Percentiles rank a stretch among this genome's conserved stretches.
These are phyloP conservation scores for Ardeotis arabs DNA, from an alignment of 2,113 vertebrate genomes.

Conservation along the genomic window DNA sequence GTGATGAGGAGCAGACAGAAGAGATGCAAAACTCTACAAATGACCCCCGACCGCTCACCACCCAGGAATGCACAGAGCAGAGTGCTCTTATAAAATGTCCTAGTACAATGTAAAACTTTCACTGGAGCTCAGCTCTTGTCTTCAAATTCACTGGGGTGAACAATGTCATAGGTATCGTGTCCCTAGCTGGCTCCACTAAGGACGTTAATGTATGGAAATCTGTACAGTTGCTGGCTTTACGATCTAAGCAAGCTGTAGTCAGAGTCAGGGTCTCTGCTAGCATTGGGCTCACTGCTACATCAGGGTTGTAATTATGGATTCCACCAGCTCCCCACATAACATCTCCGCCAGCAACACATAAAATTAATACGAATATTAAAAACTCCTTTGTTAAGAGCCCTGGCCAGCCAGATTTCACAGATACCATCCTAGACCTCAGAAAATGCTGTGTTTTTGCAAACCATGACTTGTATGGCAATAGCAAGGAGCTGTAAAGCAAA, in stretches of 20 bases:
- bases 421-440: background rate
- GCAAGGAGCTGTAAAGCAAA: background rate
- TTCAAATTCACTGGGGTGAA: background rate
- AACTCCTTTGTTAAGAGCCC: background rate
- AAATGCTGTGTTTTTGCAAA: background rate
- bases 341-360: background rate
- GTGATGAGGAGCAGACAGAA: background rate
- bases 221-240: background rate
- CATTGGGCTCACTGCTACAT: background rate
- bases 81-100: background rate
- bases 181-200: background rate
- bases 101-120: background rate
- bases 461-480: background rate
- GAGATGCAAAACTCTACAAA: background rate
- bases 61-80: background rate
- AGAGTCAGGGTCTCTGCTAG: no score
- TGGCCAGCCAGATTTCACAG: background rate
- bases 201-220: background rate
- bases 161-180: background rate
- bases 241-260: background rate
- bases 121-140: background rate
- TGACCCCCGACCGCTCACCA: fast-evolving
- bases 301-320: background rate
- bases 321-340: background rate
- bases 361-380: background rate